These are phyloP conservation scores for Leucophenga maculata DNA, from an alignment of 2,888 invertebrate genomes.

Conservation along the genomic window DNA sequence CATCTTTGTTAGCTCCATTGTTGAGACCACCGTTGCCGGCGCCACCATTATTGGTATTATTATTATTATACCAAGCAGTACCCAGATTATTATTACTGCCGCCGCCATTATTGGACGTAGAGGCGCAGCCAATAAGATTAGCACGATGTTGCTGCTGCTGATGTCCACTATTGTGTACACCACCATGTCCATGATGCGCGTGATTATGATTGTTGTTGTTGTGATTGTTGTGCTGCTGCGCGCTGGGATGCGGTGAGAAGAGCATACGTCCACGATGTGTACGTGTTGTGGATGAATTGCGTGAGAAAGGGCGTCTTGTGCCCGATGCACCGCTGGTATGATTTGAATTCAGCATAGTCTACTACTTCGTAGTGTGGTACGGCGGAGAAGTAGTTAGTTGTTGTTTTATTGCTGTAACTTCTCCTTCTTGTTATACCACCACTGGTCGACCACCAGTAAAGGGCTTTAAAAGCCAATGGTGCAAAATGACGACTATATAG, in stretches of 20 bases:
- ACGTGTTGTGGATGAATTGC: conserved; percentile 68
- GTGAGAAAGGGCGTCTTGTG: conserved; percentile 70
- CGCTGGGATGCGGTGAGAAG: conserved; percentile 67
- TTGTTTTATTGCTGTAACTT: conserved; percentile 31
- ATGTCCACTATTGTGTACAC: neutral
- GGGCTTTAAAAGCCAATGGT: too few relatives aligned
- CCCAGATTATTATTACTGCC: conserved; percentile 25
- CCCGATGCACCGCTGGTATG: conserved; percentile 63
- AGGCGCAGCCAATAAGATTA: neutral
- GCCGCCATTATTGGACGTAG: conserved; percentile 25
- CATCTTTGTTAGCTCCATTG: conserved; percentile 42
- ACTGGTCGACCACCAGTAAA: conserved; percentile 5
- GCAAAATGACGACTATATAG: conserved; percentile 1
- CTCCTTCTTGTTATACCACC: conserved; percentile 31
- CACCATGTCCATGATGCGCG: conserved; percentile 53
- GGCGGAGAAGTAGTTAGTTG: conserved; percentile 13
- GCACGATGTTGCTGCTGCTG: conserved; percentile 43
- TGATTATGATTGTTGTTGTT: conserved; percentile 32
- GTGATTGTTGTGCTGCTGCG: neutral
- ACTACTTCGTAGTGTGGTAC: too few relatives aligned
- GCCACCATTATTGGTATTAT: conserved; percentile 32
- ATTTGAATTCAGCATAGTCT: conserved; percentile 58
- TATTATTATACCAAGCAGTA: too few relatives aligned
- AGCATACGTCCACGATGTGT: conserved; percentile 69
- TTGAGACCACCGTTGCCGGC: conserved; percentile 42